phyloP scores from a whole-genome alignment of 2,113 vertebrate species.

The Apteryx mantelli region DNA sequence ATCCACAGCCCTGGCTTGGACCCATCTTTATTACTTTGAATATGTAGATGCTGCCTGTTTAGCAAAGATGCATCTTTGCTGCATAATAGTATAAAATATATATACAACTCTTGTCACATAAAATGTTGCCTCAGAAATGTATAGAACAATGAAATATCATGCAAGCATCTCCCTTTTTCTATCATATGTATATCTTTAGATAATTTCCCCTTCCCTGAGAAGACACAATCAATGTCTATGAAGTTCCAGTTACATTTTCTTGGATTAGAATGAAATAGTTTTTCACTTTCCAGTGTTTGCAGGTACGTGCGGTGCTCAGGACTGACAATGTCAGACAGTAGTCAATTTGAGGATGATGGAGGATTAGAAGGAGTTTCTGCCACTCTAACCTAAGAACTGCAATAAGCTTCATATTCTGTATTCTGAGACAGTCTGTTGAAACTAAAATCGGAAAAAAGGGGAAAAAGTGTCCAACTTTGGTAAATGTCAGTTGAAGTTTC shows the following conservation, averaged over 20 bases:
- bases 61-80: background rate
- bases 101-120: background rate
- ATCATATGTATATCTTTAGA: background rate
- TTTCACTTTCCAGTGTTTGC: background rate
- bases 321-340: conserved; percentile 25
- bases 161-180: background rate
- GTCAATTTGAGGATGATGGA: conserved; percentile 37
- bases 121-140: background rate
- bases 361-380: conserved; percentile 55
- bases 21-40: background rate
- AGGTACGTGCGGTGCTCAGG: background rate
- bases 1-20: background rate
- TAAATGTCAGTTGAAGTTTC: conserved; percentile 12
- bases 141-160: background rate
- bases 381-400: background rate
- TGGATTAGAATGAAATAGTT: conserved; percentile 14
- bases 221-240: background rate
- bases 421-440: conserved; percentile 13
- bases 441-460: conserved; percentile 7
- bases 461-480: background rate
- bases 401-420: conserved; percentile 11
- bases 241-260: background rate
- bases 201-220: background rate
- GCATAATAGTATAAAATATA: background rate
- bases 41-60: background rate